Percentiles rank a stretch among this genome's conserved stretches.
Conservation (phyloP, 2,888 invertebrate species). For the Plagodis pulveraria region DNA sequence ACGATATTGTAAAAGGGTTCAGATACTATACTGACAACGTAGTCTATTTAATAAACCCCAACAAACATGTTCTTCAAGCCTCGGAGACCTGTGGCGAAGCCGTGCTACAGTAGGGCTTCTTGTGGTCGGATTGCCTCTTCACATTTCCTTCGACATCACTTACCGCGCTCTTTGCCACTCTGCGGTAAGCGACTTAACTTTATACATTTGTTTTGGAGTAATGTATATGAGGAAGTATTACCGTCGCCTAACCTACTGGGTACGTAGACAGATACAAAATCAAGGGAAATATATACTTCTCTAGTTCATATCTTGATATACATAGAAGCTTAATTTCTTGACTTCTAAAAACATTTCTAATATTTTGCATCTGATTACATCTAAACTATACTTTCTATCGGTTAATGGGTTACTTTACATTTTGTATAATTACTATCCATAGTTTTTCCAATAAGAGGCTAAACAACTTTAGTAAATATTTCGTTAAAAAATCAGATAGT, state of each 20-base stretch:
- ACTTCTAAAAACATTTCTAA: too few species aligned
- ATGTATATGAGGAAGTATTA: slow-evolving; percentile 31
- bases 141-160: slow-evolving; percentile 64
- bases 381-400: too few species aligned
- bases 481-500: too few species aligned
- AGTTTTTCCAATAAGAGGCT: too few species aligned
- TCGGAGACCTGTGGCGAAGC: slow-evolving; percentile 47
- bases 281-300: not conserved
- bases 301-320: too few species aligned
- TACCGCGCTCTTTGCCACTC: slow-evolving; percentile 31
- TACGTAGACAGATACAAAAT: too few species aligned
- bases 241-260: not conserved
- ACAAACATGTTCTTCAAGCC: slow-evolving; percentile 48
- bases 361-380: too few species aligned
- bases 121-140: slow-evolving; percentile 66
- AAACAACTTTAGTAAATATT: too few species aligned
- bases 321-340: too few species aligned
- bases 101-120: slow-evolving; percentile 66
- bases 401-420: too few species aligned
- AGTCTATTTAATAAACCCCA: slow-evolving; percentile 46
- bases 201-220: slow-evolving; percentile 37
- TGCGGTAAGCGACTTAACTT: slow-evolving; percentile 35
- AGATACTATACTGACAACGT: slow-evolving; percentile 28
- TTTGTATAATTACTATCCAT: too few species aligned
- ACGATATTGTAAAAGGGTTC: not conserved